Base-by-base conservation (phyloP, 2,113 vertebrate species). In the Bos javanicus region DNA sequence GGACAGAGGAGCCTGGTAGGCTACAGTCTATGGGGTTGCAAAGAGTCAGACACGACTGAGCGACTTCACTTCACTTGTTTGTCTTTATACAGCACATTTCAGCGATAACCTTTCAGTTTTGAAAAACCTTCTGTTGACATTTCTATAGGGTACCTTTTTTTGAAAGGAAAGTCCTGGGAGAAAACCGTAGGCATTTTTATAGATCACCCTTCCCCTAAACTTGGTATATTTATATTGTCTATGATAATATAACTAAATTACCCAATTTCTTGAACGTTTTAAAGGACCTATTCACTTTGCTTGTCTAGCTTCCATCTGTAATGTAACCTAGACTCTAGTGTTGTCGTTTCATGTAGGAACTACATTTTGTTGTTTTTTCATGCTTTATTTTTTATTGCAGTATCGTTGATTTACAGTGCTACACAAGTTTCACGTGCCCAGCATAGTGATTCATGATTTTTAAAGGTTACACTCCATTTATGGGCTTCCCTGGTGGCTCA, bases 31-130 rank as follows among this genome's bases (percentile, higher is more conserved):
- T 48, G 48, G 48, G 48, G 48, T 48, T 0, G 2, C 46, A 9
- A 46, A 46, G 46, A 46, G 46, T 46, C 7, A 1, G 10, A 48
- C 48, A 48, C 48, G 2, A 48, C 10, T 48, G 46, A 48, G 46
- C 46, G 2, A 48, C 46, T 48, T 48, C 10, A 48, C 46, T 48
- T 46, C 7, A 46, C 46, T 48, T 39, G 39, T 39, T 39, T 93
- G 28, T 89, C 48, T 78, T 26, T 2, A 11, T 33, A 25, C 0
- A 0, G 19, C 21, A 3, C 21, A 1, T 30, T 39, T 52, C n/a
- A 13, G 0, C 1, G 1, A 11, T 11, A 21, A 67, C 48, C 48
- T 15, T 26, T 17, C 3, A 43, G 21, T 48, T 95, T 48, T 71
- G 64, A 81, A 88, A 81, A 81, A 9, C 33, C 48, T 60, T 6